Evolutionary conservation across 2,888 invertebrate species (phyloP), one percentile per base, ranked within the genome.

Genomic region (Synergus itoensis): DNA sequence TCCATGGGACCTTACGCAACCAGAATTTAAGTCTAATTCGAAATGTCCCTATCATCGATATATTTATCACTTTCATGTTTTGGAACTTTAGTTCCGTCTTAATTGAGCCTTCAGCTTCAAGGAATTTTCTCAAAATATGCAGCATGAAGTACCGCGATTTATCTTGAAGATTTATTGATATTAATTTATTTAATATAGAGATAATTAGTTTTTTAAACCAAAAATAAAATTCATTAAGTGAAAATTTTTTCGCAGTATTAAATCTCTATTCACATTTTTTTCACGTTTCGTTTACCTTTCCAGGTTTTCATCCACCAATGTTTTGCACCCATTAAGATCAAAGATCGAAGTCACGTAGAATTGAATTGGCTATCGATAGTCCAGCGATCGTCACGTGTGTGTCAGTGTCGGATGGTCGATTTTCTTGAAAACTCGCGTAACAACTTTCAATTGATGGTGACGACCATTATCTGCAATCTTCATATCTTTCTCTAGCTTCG

Each of bases 401-500:
- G 65, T 65, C 65, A 65, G 65, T 65, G 65, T 11, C 43, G 65
- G 18, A 81, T 84, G 81, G 80, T 76, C 84, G 86, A 87, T 87
- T 86, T 86, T 86, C 86, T 80, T 84, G 84, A 85, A 86, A 87
- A 85, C 84, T 82, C 81, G 81, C 80, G 76, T 81, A 82, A 85
- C 86, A 84, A 83, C 84, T 87, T 80, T 87, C 86, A 87, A 86
- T 87, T 84, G 86, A 83, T 79, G 85, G 81, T 82, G 82, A 82
- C 85, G 86, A 86, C 85, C 85, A 87, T 86, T 86, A 87, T 84
- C 87, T 82, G 85, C 86, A 77, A 85, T 80, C 82, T 77, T 65
- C 65, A 65, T 43, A 65, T 65, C 65, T 65, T 41, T 43, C 65
- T 41, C 65, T 43, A 65, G 41, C 9, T 41, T 43, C 41, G 18